Base-by-base conservation (phyloP, 2,888 invertebrate genomes). In the Noctua comes region DNA sequence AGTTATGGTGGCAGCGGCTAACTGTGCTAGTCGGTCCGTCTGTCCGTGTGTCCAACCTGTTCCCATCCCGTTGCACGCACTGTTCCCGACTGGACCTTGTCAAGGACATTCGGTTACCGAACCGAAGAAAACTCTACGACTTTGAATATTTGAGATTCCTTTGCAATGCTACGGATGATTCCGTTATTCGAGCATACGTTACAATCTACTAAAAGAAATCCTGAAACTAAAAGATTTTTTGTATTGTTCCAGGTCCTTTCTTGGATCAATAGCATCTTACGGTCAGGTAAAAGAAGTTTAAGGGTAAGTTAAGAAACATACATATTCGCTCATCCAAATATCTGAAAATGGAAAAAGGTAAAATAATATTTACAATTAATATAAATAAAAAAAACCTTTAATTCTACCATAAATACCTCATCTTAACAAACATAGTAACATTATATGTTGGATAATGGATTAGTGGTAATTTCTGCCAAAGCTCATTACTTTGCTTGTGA, bases 1-100 rank as follows among this genome's bases (percentile, higher is more conserved):
- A 98, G 98, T 97, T 98, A 95, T 93, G 89, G 97, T 97, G 97
- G 93, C 91, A 90, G 90, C 92, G 91, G 93, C 91, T 96, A 96
- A 96, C 96, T 96, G 96, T 96, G 95, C 94, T 95, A 94, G 94
- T 93, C 91, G 92, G 93, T 92, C 92, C 89, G 91, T 91, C 92
- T 91, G 93, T 91, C 92, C 91, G 91, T 92, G 90, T 91, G 93
- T 91, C 92, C 93, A 92, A 95, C 94, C 94, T 93, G 95, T 93
- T 92, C 87, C 88, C 92, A 94, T 96, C 96, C 95, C 94, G 94
- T 94, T 94, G 93, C 79, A 89, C 88, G 86, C 81, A 83, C 87
- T 86, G 87, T 89, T 93, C 94, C 95, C 93, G 90, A 86, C 93
- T 93, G 93, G 86, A 88, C 90, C 90, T 93, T 91, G 90, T 85